phyloP scores from a whole-genome alignment of 2,797 vertebrate genomes.

The Spinus pinus region DNA sequence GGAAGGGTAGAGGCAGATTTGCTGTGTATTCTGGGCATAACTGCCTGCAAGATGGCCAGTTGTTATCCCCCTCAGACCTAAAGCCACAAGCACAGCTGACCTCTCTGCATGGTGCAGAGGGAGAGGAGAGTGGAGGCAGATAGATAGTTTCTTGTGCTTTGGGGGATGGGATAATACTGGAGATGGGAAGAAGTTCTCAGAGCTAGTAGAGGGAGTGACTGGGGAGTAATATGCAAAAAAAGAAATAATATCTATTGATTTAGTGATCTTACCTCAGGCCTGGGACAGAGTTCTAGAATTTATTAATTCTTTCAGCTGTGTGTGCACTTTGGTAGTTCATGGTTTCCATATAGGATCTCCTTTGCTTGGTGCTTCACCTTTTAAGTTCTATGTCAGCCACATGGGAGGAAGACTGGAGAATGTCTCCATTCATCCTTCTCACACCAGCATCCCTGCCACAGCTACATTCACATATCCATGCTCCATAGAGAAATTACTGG shows the following conservation, averaged over 20 bases:
- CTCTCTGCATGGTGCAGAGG: not conserved
- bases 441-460: not conserved
- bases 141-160: not conserved
- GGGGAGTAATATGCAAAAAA: not conserved
- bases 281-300: not conserved
- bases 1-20: not conserved
- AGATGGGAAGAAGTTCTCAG: not conserved
- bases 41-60: not conserved
- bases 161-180: not conserved
- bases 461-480: not conserved
- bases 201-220: not conserved
- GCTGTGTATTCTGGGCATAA: not conserved
- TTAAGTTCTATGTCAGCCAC: not conserved
- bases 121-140: not conserved
- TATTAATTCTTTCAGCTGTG: not conserved
- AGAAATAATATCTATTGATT: not conserved
- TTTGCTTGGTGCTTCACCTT: not conserved
- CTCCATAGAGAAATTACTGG: not conserved
- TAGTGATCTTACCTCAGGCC: not conserved
- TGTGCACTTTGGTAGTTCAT: not conserved
- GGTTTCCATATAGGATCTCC: not conserved
- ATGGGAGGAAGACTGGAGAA: not conserved
- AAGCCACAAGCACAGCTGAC: not conserved
- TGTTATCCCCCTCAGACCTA: not conserved
- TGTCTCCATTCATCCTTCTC: not conserved